Evolutionary conservation across 2,888 invertebrate species (phyloP), one percentile per base, ranked within the genome.

Genomic region (Aelia acuminata): DNA sequence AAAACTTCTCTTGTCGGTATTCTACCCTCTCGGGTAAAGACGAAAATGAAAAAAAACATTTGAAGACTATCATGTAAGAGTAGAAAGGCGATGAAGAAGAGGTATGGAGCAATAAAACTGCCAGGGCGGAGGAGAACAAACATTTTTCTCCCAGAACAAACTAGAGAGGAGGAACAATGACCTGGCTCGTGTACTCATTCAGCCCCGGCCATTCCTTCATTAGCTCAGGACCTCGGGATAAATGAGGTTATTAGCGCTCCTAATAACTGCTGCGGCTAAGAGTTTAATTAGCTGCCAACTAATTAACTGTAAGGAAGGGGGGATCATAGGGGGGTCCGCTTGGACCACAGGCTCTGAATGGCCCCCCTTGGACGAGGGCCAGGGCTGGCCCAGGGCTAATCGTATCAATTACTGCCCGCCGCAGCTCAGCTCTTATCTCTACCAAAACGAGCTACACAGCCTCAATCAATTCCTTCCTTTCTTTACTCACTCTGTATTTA

Each of bases 211-310:
- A 18, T 70, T 70, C 63, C 63, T 70, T 70, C 63, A 70, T 70
- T 70, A 70, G 31, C 1, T 0, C 7, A 18, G 35, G 31, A n/a
- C n/a, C 63, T 20, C 20, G 31, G 26, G 63, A 70, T 70, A 70
- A 70, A 70, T 70, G 63, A 70, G 35, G 35, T 70, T 57, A 70
- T 35, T 70, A 70, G 18, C 63, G 63, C 20, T 70, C 31, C 63
- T 70, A 70, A 70, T 70, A 70, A 70, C 63, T 20, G 31, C 18
- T 13, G 7, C 7, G 15, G 63, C 63, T 70, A 70, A 70, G 63
- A 70, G 63, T 70, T 70, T 70, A 70, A 70, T 70, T 70, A 70
- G 63, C 63, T 70, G 63, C 63, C 26, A 70, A 70, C 63, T 70
- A 70, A 70, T 70, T 70, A 70, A 70, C 63, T 20, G 63, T 18